Percentiles rank a stretch among this genome's conserved stretches.
Evolutionary conservation across 1,140 invertebrate species (phyloP).

Genomic region (Hermetia illucens): DNA sequence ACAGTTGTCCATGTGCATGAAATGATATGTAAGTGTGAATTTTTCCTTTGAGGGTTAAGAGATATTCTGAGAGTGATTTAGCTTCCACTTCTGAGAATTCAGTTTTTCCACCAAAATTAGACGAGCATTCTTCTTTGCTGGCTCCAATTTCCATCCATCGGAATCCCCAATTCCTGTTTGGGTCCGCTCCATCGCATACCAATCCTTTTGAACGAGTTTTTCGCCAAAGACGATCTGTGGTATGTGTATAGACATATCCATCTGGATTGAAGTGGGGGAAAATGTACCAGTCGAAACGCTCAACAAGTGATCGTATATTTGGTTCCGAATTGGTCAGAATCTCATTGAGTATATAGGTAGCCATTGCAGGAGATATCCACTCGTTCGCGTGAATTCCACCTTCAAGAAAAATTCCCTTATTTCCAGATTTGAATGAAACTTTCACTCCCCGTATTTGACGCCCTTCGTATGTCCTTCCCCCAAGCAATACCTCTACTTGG

Average conservation of each 20-base stretch:
- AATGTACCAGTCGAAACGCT: constrained; percentile 52
- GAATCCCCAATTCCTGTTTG: constrained; percentile 60
- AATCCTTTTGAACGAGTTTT: constrained; percentile 46
- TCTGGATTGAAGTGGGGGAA: constrained; percentile 60
- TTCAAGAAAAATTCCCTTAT: constrained; percentile 34
- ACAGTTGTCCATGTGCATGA: constrained; percentile 61
- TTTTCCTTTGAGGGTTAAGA: constrained; percentile 9
- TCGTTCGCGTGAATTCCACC: constrained; percentile 55
- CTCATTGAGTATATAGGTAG: constrained; percentile 49
- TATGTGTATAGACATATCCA: constrained; percentile 59
- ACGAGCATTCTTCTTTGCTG: constrained; percentile 47
- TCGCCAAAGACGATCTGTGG: constrained; percentile 52
- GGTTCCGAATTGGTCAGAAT: constrained; percentile 37
- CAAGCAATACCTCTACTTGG: constrained; percentile 32
- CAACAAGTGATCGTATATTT: constrained; percentile 33
- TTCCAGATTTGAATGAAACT: constrained; percentile 31
- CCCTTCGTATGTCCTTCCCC: constrained; percentile 41
- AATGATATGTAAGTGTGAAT: constrained; percentile 40
- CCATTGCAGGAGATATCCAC: constrained; percentile 59
- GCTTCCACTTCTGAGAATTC: constrained; percentile 64
- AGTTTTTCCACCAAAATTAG: constrained; percentile 49
- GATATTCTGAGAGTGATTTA: constrained; percentile 25
- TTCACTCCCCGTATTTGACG: constrained; percentile 46
- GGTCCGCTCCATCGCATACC: constrained; percentile 49
- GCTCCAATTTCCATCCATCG: constrained; percentile 50